Evolutionary conservation across 2,797 vertebrate species (phyloP).

Genomic region (Enteromius fasciolatus): DNA sequence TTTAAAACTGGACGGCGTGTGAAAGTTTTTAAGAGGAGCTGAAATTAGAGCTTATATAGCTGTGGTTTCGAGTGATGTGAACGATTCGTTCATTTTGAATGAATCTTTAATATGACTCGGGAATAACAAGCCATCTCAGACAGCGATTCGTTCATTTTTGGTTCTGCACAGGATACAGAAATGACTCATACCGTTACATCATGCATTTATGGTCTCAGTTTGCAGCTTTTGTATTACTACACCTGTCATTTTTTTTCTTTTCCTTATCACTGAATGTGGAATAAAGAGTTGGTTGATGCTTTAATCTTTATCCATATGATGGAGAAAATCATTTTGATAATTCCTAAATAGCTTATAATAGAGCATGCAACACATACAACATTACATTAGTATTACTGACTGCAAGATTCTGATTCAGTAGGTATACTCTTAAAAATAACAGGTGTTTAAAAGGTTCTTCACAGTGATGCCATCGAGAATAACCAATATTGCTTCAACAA

Average conservation of each 20-base stretch:
- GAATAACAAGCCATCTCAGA: neutral
- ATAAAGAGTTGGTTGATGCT: neutral
- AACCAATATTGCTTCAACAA: no score
- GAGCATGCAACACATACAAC: neutral
- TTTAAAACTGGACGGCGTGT: constrained; percentile 22
- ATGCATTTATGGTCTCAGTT: neutral
- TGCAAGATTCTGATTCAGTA: neutral
- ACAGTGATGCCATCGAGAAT: no score
- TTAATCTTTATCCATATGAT: neutral
- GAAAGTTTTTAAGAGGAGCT: neutral
- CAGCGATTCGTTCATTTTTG: neutral
- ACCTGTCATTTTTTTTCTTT: neutral
- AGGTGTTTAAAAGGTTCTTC: no score
- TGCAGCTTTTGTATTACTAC: neutral
- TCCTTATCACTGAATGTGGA: neutral
- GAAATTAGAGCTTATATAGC: constrained; percentile 1
- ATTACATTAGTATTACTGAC: neutral
- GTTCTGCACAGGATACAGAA: neutral
- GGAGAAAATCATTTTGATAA: neutral
- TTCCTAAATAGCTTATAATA: neutral
- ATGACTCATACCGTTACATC: neutral
- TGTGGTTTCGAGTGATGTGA: neutral
- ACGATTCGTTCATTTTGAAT: neutral
- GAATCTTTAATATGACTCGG: neutral
- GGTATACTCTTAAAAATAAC: neutral